Evolutionary conservation across 2,113 vertebrate genomes (phyloP).

Genomic region (Telmatochromis sp.): DNA sequence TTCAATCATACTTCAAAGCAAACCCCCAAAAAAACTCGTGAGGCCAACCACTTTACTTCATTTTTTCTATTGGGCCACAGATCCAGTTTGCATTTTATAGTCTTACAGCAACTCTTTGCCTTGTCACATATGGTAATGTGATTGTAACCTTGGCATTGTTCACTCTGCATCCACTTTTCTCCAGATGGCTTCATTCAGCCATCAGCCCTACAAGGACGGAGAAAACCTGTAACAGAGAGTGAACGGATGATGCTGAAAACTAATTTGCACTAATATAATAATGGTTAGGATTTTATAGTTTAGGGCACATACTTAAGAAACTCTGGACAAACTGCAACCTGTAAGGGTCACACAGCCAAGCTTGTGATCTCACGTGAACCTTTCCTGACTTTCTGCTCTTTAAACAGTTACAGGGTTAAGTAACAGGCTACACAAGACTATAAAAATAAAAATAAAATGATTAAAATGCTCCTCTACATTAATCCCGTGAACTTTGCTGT

Average conservation of each 20-base stretch:
- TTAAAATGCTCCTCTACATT: not conserved
- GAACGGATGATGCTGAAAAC: not conserved
- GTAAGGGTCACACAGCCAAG: not conserved
- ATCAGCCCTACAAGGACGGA: not conserved
- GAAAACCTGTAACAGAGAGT: not conserved
- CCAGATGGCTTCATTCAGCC: not conserved
- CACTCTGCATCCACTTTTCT: not conserved
- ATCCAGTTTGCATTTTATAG: not conserved
- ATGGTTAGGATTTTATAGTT: not conserved
- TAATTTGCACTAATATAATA: not conserved
- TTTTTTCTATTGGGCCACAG: not conserved
- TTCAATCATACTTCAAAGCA: not conserved
- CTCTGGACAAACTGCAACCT: not conserved
- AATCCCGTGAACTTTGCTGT: not conserved
- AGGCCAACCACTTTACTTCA: not conserved
- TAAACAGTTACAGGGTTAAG: not conserved
- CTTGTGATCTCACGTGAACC: not conserved
- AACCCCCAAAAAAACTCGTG: accelerated
- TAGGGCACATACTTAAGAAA: not conserved
- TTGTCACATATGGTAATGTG: not conserved
- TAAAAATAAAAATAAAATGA: not conserved
- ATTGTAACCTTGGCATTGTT: not conserved
- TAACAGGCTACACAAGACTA: not conserved
- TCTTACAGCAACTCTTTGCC: not conserved
- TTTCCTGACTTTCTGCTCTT: not conserved